Base-by-base conservation (phyloP, 92 coral and sea anemone species). In the Anthopleura xanthogrammica region DNA sequence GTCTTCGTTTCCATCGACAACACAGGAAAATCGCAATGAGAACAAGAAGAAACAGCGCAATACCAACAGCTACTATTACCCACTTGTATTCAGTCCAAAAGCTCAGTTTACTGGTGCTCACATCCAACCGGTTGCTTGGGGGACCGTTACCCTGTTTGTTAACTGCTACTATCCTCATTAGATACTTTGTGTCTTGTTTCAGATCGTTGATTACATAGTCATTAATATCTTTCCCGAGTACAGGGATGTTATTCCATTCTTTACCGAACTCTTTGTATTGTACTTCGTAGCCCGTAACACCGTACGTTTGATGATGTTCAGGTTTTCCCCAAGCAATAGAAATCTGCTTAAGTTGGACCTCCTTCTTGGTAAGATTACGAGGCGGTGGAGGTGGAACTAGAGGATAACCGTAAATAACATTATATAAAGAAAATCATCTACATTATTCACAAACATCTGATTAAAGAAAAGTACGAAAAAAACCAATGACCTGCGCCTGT, bases 361-460 rank as follows among this genome's bases (percentile, higher is more conserved):
- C 22, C 17, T 52, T 56, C 41, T 16, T 36, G 29, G 10, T 79
- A 22, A 64, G 57, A 24, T 64, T 64, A 41, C 57, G 48, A 41
- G 83, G 83, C 17, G 83, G 56, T 14, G 83, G 83, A 12, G 83
- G 83, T 41, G 83, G 83, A 24, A 80, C 83, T 80, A 72, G 72
- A 57, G 50, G 9, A 46, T 0, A 5, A 9, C 0, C 9, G 9
- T 5, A 46, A 46, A 46, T 5, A 46, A 13, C 58, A 11, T 54
- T 54, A 54, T 14, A 54, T 8, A 8, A 11, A 54, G 58, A 54
- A 8, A 6, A 2, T 54, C 58, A 54, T 54, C 14, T 12, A 14
- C 14, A 54, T 54, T 54, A 14, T 11, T 54, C 16, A 54, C 14
- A 11, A 11, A 14, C 16, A 11, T 54, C 13, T 54, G 58, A 11